Evolutionary conservation across 2,113 vertebrate species (phyloP).

Genomic region (Barbus barbus): DNA sequence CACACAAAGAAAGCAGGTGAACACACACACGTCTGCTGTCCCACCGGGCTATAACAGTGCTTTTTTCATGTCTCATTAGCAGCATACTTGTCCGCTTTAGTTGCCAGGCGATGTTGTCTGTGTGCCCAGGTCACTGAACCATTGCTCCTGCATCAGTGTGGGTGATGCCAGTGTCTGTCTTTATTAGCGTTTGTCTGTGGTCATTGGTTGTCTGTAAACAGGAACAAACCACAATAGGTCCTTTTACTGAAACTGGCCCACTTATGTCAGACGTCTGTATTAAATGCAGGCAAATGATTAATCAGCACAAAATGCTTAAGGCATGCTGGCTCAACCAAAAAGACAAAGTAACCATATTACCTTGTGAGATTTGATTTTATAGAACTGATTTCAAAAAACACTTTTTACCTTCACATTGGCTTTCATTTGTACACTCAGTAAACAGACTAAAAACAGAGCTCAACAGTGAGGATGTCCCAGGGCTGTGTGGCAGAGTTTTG

Average conservation of each 20-base stretch:
- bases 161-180: neutral
- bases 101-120: constrained; percentile 30
- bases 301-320: neutral
- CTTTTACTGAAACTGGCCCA: neutral
- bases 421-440: neutral
- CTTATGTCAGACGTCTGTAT: neutral
- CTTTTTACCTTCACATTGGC: neutral
- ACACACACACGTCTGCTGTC: neutral
- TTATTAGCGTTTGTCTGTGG: neutral
- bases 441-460: too few species aligned
- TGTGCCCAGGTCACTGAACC: constrained; percentile 19
- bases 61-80: constrained; percentile 27
- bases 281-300: neutral
- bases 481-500: neutral
- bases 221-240: neutral
- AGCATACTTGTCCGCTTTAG: neutral
- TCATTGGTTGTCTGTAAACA: neutral
- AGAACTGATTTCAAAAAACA: neutral
- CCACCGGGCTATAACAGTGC: neutral
- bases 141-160: neutral
- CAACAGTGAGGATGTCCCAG: neutral
- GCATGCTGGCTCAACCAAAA: too few species aligned
- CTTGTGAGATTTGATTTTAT: neutral
- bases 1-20: neutral
- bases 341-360: neutral